Conservation (phyloP, 2,797 vertebrate species). For the Chelon auratus region DNA sequence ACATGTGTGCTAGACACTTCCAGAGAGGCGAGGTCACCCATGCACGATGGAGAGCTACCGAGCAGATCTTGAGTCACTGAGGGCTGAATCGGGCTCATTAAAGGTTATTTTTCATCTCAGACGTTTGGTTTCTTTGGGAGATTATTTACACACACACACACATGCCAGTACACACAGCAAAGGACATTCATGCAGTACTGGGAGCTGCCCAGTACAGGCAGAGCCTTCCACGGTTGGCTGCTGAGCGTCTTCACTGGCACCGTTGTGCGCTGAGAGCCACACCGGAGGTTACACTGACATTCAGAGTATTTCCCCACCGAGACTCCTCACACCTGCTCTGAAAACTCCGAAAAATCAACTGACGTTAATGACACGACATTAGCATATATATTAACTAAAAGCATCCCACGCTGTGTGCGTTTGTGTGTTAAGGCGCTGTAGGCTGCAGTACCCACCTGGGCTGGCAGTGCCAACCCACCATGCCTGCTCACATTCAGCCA, state of each 20-base stretch:
- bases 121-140: conserved; percentile 58
- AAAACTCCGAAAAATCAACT: conserved; percentile 44
- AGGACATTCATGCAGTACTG: conserved; percentile 45
- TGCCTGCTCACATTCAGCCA: conserved; percentile 70
- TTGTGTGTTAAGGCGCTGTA: conserved; percentile 41
- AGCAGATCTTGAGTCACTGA: neutral
- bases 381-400: conserved; percentile 79
- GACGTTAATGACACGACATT: conserved; percentile 60
- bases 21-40: neutral
- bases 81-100: conserved; percentile 24
- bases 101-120: conserved; percentile 72
- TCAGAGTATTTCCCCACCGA: conserved; percentile 31
- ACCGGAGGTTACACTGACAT: conserved; percentile 41
- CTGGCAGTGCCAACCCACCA: conserved; percentile 60
- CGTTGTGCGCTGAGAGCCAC: conserved; percentile 8
- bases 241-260: conserved; percentile 18
- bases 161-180: conserved; percentile 14
- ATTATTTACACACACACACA: conserved; percentile 31
- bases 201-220: conserved; percentile 54
- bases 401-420: neutral
- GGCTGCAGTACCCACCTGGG: conserved; percentile 72
- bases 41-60: neutral
- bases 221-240: conserved; percentile 45
- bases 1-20: neutral
- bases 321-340: conserved; percentile 58